Conservation (phyloP, 1,140 invertebrate species). For the Trachymyrmex cornetzi region DNA sequence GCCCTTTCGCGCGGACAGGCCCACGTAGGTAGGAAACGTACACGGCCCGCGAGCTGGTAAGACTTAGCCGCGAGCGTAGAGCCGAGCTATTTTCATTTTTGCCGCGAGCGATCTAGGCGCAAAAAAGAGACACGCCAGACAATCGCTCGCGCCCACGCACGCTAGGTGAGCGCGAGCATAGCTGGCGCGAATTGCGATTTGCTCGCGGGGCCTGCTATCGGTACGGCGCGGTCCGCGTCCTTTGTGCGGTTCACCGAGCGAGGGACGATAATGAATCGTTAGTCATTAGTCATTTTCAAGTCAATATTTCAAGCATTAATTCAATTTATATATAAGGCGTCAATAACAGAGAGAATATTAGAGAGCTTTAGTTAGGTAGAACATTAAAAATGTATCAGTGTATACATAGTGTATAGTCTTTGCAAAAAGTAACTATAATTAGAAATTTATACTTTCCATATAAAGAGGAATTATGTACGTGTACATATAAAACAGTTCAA, state of each 20-base stretch:
- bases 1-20: conserved; percentile 74
- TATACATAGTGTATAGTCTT: too few relatives aligned
- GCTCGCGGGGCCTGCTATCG: neutral
- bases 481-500: too few relatives aligned
- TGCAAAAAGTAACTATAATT: too few relatives aligned
- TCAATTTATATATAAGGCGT: neutral
- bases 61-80: conserved; percentile 36
- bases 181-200: conserved; percentile 33
- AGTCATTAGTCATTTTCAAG: conserved; percentile 3
- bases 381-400: too few relatives aligned
- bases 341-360: neutral
- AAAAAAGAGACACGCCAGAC: conserved; percentile 72
- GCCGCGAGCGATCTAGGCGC: conserved; percentile 74
- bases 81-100: conserved; percentile 77
- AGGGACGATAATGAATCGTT: conserved; percentile 44
- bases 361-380: too few relatives aligned
- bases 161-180: neutral
- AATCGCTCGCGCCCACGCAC: conserved; percentile 71
- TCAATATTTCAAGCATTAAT: neutral
- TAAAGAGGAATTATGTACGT: too few relatives aligned
- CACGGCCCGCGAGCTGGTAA: conserved; percentile 18
- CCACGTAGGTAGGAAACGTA: neutral
- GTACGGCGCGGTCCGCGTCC: neutral
- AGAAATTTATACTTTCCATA: too few relatives aligned
- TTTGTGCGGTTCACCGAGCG: conserved; percentile 17